Evolutionary conservation across 2,113 vertebrate species (phyloP).

Genomic region (Echinops telfairi): DNA sequence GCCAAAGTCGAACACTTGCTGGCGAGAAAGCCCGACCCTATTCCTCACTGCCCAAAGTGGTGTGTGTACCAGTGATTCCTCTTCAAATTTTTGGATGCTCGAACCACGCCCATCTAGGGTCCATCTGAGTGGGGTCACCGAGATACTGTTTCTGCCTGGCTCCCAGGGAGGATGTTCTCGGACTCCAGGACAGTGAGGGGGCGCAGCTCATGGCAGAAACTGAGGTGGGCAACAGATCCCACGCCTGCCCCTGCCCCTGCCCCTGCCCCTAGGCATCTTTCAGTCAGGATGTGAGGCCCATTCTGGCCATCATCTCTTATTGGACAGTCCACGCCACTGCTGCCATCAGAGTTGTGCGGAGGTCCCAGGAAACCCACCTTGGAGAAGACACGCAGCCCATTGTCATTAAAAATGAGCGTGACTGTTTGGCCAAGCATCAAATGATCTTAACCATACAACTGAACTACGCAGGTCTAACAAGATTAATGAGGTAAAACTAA

Average conservation of each 20-base stretch:
- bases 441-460: no score
- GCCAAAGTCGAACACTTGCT: not conserved
- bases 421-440: slow-evolving; percentile 86
- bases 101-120: not conserved
- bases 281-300: slow-evolving; percentile 96
- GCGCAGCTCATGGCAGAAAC: slow-evolving; percentile 1
- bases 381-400: slow-evolving; percentile 94
- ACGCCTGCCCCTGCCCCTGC: not conserved
- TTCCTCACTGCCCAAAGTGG: not conserved
- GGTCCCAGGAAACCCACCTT: slow-evolving; percentile 92
- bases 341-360: slow-evolving; percentile 97
- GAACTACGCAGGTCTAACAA: no score
- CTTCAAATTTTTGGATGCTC: not conserved
- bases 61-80: not conserved
- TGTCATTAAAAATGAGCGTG: slow-evolving; percentile 90
- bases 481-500: no score
- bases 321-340: slow-evolving; percentile 99
- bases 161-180: not conserved
- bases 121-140: not conserved
- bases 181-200: slow-evolving; percentile 7
- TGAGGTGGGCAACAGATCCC: not conserved
- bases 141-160: slow-evolving; percentile 28
- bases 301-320: slow-evolving; percentile 96
- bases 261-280: not conserved
- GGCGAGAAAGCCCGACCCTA: slow-evolving; percentile 2